Evolutionary conservation across 2,888 invertebrate species (phyloP), one percentile per base, ranked within the genome.

Genomic region (Aporophyla nigra): DNA sequence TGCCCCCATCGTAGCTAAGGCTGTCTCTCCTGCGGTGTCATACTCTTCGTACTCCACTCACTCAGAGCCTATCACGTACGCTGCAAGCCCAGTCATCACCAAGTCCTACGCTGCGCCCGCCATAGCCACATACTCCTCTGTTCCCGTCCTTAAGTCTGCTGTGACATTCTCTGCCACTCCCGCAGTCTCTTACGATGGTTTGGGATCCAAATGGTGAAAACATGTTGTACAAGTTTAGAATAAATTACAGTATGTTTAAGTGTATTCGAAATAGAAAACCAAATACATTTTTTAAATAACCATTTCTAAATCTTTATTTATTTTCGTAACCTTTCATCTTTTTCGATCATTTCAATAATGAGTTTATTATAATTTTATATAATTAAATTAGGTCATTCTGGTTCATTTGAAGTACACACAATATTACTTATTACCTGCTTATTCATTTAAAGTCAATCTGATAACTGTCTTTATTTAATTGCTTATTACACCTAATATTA

Each of bases 21-120:
- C 77, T 0, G 84, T 84, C 43, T 76, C 53, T 46, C 92, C 92
- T 12, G 71, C 66, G 4, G n/a, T 72, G 2, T 78, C 78, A 19
- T 79, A 87, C 76, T 86, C 85, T 49, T 74, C 59, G 21, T 87
- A 89, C 74, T 88, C 88, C 43, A 87, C 86, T 86, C 40, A 86
- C 89, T 58, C 91, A 40, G 87, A 90, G n/a, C 76, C 49, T 5
- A 92, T 65, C 21, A 5, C 94, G 78, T 92, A 93, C 85, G 95
- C 96, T 49, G 89, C 95, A 49, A 96, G 96, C 90, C 91, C 93
- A 43, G 91, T 91, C 24, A 88, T 91, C n/a, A 97, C 97, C 76
- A 97, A 97, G 92, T 86, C 90, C 51, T 90, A 92, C 63, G 78
- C 85, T n/a, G 74, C 83, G 51, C 86, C 87, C 0, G 93, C 69